Evolutionary conservation across 2,797 vertebrate genomes (phyloP).

Genomic region (Falco cherrug): DNA sequence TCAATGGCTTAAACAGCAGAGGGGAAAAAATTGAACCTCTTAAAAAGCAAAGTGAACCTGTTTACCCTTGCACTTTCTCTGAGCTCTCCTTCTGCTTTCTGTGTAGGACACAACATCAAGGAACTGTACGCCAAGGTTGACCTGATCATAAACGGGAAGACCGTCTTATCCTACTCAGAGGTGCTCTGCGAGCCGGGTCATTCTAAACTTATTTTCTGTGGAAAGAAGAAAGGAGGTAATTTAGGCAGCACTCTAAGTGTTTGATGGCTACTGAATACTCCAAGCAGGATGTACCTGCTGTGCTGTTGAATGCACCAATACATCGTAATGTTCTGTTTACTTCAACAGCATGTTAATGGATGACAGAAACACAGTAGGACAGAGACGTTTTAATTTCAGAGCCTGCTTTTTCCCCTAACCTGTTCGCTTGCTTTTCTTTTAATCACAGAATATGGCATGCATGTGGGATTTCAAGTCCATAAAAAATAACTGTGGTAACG

Average conservation of each 20-base stretch:
- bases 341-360: conserved; percentile 10
- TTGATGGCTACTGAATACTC: background rate
- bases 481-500: background rate
- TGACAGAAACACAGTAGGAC: conserved; percentile 21
- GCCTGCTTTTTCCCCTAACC: background rate
- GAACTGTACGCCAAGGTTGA: conserved; percentile 37
- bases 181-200: conserved; percentile 50
- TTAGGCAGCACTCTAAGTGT: background rate
- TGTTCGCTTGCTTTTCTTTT: background rate
- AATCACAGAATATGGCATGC: background rate
- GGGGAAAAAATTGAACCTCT: accelerated
- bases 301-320: background rate
- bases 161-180: conserved; percentile 50
- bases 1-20: background rate
- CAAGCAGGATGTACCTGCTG: background rate
- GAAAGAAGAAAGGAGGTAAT: conserved; percentile 82
- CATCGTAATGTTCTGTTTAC: background rate
- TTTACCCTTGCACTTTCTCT: background rate
- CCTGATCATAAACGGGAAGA: conserved; percentile 49
- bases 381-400: conserved; percentile 23
- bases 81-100: background rate
- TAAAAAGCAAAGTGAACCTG: background rate
- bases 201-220: conserved; percentile 73
- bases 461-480: background rate
- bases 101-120: conserved; percentile 70